phyloP scores from a whole-genome alignment of 2,888 invertebrate species.

The Pedicia rivosa region DNA sequence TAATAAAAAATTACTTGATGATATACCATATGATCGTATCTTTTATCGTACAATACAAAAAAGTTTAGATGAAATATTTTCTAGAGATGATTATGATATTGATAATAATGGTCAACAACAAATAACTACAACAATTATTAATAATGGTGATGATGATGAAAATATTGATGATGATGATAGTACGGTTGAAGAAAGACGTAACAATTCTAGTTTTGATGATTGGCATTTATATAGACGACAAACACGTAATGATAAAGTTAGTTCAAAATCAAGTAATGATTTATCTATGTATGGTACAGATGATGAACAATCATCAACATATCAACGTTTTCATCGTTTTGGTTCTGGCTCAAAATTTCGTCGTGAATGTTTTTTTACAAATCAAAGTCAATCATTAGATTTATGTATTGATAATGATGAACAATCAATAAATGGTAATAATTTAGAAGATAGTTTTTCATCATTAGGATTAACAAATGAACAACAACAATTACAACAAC shows the following conservation, averaged over 20 bases:
- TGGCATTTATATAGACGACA: background rate
- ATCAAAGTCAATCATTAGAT: constrained; percentile 16
- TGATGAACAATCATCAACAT: constrained; percentile 11
- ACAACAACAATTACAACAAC: background rate
- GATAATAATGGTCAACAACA: background rate
- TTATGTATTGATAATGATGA: constrained; percentile 2
- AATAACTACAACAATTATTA: background rate
- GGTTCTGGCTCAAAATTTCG: constrained; percentile 30
- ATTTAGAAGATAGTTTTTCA: constrained; percentile 12
- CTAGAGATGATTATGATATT: constrained; percentile 13
- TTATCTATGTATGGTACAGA: constrained; percentile 25
- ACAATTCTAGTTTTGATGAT: too few relatives aligned
- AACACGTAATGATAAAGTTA: constrained; percentile 20
- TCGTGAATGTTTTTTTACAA: constrained; percentile 26
- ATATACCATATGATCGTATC: constrained; percentile 27
- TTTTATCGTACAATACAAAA: constrained; percentile 26
- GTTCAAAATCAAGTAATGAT: constrained; percentile 29
- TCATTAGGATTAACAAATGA: too few relatives aligned
- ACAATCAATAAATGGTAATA: too few relatives aligned
- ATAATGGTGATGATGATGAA: background rate
- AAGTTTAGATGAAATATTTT: constrained; percentile 25
- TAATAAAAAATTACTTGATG: constrained; percentile 15
- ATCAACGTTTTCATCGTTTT: constrained; percentile 25
- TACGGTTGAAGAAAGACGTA: background rate
- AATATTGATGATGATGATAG: background rate